A percentile compares a stretch with the other conserved stretches of the same genome.
phyloP scores from a whole-genome alignment of 2,888 invertebrate genomes.

The Archips crataeganus region DNA sequence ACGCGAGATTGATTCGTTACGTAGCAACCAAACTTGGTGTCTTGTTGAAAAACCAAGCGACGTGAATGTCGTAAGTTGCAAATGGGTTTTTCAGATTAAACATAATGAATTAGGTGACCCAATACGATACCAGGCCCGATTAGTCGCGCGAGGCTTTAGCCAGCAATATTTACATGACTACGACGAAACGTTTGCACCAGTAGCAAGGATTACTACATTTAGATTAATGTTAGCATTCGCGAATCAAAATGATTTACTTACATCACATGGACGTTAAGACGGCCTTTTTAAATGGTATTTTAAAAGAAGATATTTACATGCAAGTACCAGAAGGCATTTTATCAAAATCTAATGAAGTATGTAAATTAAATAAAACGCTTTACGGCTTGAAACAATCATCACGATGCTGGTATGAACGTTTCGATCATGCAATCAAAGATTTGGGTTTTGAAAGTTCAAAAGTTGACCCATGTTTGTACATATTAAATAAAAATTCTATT shows the following conservation, averaged over 20 bases:
- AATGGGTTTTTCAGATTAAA: neutral
- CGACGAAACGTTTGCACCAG: neutral
- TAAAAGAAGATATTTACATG: constrained; percentile 17
- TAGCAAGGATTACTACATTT: too few relatives aligned
- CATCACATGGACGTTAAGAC: constrained; percentile 34
- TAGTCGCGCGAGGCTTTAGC: neutral
- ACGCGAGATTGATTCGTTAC: too few relatives aligned
- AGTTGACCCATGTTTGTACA: too few relatives aligned
- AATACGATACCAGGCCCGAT: neutral
- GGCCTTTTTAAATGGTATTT: constrained; percentile 17
- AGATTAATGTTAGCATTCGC: neutral
- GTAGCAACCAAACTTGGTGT: neutral
- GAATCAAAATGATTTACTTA: constrained; percentile 6
- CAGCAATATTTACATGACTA: neutral
- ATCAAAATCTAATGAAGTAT: neutral
- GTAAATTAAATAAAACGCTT: constrained; percentile 26
- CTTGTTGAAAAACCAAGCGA: neutral
- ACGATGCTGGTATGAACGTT: neutral
- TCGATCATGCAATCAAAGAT: constrained; percentile 15
- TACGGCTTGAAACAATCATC: constrained; percentile 23
- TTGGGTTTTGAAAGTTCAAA: too few relatives aligned
- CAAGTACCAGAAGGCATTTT: neutral
- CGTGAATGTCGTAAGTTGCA: neutral
- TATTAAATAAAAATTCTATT: too few relatives aligned
- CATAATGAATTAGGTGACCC: too few relatives aligned